phyloP scores from a whole-genome alignment of 2,888 invertebrate species.

The Agriopis leucophaearia region DNA sequence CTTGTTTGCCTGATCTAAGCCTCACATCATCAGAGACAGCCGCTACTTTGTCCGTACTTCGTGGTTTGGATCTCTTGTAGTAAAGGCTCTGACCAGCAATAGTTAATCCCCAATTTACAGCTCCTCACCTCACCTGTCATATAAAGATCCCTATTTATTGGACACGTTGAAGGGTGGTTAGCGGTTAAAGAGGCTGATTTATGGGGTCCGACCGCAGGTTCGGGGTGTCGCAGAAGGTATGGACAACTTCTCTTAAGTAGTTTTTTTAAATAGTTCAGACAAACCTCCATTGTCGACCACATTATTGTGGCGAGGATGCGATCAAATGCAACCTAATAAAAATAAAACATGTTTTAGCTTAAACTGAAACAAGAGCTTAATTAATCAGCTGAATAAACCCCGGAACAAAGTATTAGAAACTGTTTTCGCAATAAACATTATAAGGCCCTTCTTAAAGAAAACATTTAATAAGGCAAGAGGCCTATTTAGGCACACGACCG shows the following conservation, averaged over 20 bases:
- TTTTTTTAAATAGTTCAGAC: too few relatives aligned
- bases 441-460: slow-evolving; percentile 51
- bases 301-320: too few relatives aligned
- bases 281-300: too few relatives aligned
- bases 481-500: slow-evolving; percentile 59
- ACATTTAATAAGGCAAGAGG: slow-evolving; percentile 57
- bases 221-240: slow-evolving; percentile 8
- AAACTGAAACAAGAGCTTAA: slow-evolving; percentile 11
- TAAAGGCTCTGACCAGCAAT: slow-evolving; percentile 4
- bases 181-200: slow-evolving; percentile 12
- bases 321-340: background rate
- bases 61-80: background rate
- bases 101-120: slow-evolving; percentile 26
- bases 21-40: too few relatives aligned
- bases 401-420: slow-evolving; percentile 31
- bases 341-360: background rate
- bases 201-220: slow-evolving; percentile 12
- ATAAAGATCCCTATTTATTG: slow-evolving; percentile 31
- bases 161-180: slow-evolving; percentile 27
- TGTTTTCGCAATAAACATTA: slow-evolving; percentile 51
- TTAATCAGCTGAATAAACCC: slow-evolving; percentile 27
- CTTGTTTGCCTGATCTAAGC: background rate
- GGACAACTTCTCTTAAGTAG: background rate
- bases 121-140: slow-evolving; percentile 13
- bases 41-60: background rate